Conservation (phyloP, 1,140 invertebrate species). For the silkworm (Bombyx mori) region DNA sequence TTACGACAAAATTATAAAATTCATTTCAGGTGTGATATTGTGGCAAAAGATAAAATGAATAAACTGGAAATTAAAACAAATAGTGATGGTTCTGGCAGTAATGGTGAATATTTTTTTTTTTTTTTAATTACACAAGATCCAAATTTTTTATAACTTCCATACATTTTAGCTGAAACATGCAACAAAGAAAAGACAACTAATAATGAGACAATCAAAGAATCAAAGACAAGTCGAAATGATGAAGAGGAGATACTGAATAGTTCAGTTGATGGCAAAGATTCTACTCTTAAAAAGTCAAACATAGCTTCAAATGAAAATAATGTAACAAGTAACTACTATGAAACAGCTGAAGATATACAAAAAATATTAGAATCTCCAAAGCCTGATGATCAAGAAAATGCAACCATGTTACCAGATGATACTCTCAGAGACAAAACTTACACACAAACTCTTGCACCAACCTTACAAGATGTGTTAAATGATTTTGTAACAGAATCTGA, state of each 20-base stretch:
- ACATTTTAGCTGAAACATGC: constrained; percentile 25
- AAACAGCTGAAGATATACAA: constrained; percentile 41
- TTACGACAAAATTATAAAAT: constrained; percentile 7
- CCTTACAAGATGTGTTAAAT: constrained; percentile 43
- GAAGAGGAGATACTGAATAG: constrained; percentile 7
- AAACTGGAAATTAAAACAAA: constrained; percentile 35
- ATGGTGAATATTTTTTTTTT: constrained; percentile 23
- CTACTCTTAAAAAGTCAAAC: constrained; percentile 25
- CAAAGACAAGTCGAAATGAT: neutral
- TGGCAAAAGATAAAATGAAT: constrained; percentile 30
- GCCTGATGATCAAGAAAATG: constrained; percentile 9
- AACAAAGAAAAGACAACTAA: constrained; percentile 24
- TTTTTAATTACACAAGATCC: neutral
- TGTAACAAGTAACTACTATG: constrained; percentile 42
- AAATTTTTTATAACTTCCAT: neutral
- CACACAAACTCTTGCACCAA: constrained; percentile 43
- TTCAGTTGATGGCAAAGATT: constrained; percentile 43
- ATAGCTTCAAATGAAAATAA: constrained; percentile 54
- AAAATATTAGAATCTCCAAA: constrained; percentile 30
- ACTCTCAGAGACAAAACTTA: constrained; percentile 42
- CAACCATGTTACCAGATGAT: constrained; percentile 14
- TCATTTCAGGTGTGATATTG: constrained; percentile 38
- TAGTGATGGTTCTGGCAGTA: constrained; percentile 25
- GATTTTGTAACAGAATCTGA: constrained; percentile 48
- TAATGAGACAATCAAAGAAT: constrained; percentile 19